Evolutionary conservation across 2,113 vertebrate species (phyloP).

Genomic region (Rallus limicola): DNA sequence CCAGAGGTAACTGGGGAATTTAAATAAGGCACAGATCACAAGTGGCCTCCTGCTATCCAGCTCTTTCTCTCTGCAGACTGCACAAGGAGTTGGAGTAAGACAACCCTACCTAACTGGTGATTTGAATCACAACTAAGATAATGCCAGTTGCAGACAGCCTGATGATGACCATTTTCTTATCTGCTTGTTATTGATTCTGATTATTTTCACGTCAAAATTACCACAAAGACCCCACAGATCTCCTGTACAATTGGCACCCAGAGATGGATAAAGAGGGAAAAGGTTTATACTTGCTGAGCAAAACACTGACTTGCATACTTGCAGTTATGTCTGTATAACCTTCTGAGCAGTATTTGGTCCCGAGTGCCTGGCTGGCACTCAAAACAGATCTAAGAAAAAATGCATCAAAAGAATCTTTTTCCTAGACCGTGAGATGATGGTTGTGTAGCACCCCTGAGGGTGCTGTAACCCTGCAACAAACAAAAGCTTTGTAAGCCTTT

Average conservation of each 20-base stretch:
- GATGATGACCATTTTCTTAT: background rate
- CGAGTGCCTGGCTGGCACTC: background rate
- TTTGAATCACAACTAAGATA: background rate
- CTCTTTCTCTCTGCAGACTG: background rate
- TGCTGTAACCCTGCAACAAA: background rate
- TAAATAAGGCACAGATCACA: background rate
- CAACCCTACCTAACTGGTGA: background rate
- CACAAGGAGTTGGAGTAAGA: background rate
- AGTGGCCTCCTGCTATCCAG: background rate
- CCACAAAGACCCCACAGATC: background rate
- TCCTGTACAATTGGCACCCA: background rate
- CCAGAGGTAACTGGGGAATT: background rate
- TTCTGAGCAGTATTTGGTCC: background rate
- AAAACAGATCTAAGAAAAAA: background rate
- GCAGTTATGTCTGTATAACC: background rate
- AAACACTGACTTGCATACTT: background rate
- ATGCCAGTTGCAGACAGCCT: background rate
- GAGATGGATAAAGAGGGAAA: background rate
- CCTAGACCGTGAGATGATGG: background rate
- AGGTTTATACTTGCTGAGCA: background rate
- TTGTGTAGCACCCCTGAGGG: background rate
- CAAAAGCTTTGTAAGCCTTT: background rate
- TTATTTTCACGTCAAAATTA: background rate
- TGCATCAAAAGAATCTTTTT: background rate
- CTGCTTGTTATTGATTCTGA: background rate